Evolutionary conservation across 2,797 vertebrate genomes (phyloP).

Genomic region (Acanthurus lineatus): DNA sequence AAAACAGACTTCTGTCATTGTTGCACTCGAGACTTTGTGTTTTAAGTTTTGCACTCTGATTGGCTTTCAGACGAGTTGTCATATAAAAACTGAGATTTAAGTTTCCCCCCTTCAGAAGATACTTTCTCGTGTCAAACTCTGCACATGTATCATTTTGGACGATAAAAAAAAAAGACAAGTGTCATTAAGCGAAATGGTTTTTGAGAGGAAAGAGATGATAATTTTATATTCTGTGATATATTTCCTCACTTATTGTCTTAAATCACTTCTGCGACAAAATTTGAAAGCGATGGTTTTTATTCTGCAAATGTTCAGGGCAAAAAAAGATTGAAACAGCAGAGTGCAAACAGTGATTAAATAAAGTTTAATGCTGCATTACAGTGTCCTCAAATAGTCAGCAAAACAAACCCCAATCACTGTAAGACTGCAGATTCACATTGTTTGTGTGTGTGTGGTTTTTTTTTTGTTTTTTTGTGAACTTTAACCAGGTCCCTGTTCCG

Average conservation of each 20-base stretch:
- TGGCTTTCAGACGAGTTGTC: neutral
- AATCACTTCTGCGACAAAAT: neutral
- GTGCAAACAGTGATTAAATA: too few relatives aligned
- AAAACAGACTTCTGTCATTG: slow-evolving; percentile 1
- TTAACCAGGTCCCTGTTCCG: too few relatives aligned
- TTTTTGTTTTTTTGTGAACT: too few relatives aligned
- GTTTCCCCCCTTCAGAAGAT: neutral
- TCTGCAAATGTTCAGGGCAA: neutral
- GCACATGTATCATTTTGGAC: neutral
- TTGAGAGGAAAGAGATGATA: neutral
- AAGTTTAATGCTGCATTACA: neutral
- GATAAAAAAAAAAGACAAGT: neutral
- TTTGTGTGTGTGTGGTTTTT: neutral
- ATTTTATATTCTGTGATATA: neutral
- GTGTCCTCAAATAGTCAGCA: neutral
- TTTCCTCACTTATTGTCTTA: too few relatives aligned
- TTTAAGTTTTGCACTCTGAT: too few relatives aligned
- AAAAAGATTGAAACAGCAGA: neutral
- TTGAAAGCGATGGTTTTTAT: neutral
- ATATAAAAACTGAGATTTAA: neutral
- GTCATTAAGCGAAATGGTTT: neutral
- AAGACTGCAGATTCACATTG: neutral
- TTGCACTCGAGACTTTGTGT: neutral
- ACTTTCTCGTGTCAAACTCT: neutral
- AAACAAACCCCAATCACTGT: neutral